These are phyloP conservation scores for Nasonia longicornis DNA, from an alignment of 1,140 invertebrate genomes.

Conservation along the genomic window DNA sequence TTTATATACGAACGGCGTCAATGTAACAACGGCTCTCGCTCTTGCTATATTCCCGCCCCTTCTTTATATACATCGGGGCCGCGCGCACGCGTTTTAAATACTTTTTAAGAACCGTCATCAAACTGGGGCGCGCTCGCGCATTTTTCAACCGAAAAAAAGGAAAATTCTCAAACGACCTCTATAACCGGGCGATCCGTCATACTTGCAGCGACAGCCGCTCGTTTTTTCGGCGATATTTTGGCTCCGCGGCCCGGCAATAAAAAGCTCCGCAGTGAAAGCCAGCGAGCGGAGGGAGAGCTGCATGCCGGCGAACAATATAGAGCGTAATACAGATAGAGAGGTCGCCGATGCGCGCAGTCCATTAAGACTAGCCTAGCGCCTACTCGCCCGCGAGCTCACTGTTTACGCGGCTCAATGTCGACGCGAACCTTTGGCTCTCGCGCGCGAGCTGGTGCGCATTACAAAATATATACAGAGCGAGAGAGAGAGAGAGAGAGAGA, in stretches of 20 bases:
- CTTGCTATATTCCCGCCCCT: background rate
- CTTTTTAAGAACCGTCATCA: constrained; percentile 3
- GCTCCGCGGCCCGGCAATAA: background rate
- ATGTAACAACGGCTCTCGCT: background rate
- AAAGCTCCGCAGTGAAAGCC: background rate
- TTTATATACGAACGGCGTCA: background rate
- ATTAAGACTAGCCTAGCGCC: constrained; percentile 14
- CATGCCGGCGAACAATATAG: background rate
- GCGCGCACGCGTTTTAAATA: background rate
- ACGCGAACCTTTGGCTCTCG: background rate
- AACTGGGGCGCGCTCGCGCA: background rate
- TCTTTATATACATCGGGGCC: background rate
- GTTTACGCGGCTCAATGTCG: background rate
- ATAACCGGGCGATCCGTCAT: background rate
- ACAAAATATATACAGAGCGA: constrained; percentile 21
- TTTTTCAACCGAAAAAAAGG: background rate
- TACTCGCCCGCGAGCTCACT: background rate
- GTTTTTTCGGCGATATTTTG: background rate
- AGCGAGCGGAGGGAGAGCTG: background rate
- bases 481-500: too few species aligned
- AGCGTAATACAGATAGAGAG: background rate
- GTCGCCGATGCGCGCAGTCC: background rate
- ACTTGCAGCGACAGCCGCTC: background rate
- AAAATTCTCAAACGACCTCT: background rate
- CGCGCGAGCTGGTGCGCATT: background rate